These are phyloP conservation scores for Pterocles burchelli DNA, from an alignment of 2,113 vertebrate species.

Conservation along the genomic window DNA sequence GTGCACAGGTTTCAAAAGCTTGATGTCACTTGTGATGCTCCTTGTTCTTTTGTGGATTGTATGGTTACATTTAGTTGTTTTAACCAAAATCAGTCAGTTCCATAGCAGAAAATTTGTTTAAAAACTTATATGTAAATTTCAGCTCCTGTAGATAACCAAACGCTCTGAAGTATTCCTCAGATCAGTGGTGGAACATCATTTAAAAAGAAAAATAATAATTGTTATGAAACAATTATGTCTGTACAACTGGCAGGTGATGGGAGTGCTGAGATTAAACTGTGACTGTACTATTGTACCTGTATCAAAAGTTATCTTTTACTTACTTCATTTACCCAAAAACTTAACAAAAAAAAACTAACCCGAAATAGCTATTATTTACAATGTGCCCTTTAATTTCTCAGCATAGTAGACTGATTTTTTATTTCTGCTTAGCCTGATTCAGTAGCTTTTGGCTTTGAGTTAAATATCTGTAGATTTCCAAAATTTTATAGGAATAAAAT, in stretches of 20 bases:
- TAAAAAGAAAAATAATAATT: neutral
- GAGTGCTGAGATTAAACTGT: neutral
- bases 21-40: accelerated
- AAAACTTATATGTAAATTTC: neutral
- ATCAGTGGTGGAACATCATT: neutral
- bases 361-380: neutral
- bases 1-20: neutral
- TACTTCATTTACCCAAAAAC: neutral
- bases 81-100: neutral
- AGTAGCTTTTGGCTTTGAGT: conserved; percentile 26
- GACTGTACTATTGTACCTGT: neutral
- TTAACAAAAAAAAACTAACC: neutral
- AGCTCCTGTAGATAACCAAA: neutral
- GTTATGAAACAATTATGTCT: neutral
- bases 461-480: neutral
- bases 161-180: neutral
- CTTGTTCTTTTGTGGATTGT: neutral
- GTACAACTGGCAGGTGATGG: neutral
- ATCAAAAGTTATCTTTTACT: neutral
- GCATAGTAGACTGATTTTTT: conserved; percentile 11
- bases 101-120: neutral
- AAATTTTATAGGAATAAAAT: conserved; percentile 13
- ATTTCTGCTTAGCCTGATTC: neutral
- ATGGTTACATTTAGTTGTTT: neutral
- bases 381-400: conserved; percentile 43